These are phyloP conservation scores for Synergus laeviventris DNA, from an alignment of 2,888 invertebrate species.

Conservation along the genomic window DNA sequence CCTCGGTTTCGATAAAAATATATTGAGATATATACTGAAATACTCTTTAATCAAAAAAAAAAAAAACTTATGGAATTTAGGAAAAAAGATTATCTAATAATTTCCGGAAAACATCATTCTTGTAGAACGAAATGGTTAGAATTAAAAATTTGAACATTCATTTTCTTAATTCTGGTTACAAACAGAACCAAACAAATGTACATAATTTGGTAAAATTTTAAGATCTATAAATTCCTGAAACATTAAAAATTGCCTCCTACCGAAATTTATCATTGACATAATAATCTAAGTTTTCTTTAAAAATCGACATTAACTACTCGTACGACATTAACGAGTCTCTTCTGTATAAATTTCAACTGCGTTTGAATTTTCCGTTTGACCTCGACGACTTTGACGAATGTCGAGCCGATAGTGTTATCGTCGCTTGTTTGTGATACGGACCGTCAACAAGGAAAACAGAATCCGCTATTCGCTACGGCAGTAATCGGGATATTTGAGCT, in stretches of 20 bases:
- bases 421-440: slow-evolving; percentile 7
- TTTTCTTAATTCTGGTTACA: no score
- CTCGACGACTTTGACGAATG: slow-evolving; percentile 26
- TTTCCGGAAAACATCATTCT: no score
- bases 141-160: no score
- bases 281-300: background rate
- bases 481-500: slow-evolving; percentile 1
- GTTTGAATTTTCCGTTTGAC: slow-evolving; percentile 8
- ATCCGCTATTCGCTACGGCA: background rate
- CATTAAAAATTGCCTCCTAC: background rate
- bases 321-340: background rate
- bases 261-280: background rate
- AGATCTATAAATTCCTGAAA: background rate
- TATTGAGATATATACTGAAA: no score
- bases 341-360: background rate
- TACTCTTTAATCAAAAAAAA: no score
- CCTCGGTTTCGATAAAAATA: background rate
- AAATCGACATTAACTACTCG: background rate
- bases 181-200: no score
- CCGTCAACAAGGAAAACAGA: slow-evolving; percentile 29
- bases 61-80: no score
- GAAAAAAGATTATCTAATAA: no score
- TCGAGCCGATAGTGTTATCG: slow-evolving; percentile 30
- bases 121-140: no score
- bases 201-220: background rate